Conservation (phyloP, 1,140 invertebrate species). For the Drosophila malerkotliana region DNA sequence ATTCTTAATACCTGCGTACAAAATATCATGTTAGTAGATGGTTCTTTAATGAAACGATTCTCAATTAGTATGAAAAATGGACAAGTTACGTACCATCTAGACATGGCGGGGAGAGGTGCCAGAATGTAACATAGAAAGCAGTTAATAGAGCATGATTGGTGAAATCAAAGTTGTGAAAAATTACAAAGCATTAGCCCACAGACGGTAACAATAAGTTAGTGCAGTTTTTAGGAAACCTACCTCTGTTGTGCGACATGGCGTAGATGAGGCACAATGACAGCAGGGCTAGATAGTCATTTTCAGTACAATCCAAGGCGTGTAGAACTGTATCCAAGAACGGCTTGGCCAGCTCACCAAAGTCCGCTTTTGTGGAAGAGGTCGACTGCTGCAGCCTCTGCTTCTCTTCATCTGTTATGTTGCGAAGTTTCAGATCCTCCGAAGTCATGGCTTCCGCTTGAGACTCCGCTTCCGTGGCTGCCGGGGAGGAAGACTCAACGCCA, state of each 20-base stretch:
- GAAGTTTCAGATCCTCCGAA: constrained; percentile 43
- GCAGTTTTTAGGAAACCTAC: no score
- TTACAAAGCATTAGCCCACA: constrained; percentile 35
- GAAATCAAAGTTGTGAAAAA: constrained; percentile 44
- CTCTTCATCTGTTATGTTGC: constrained; percentile 97
- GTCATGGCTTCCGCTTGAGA: constrained; percentile 22
- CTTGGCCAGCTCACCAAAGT: constrained; percentile 58
- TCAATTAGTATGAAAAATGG: constrained; percentile 49
- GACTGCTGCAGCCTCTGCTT: constrained; percentile 88
- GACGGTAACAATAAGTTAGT: constrained; percentile 3
- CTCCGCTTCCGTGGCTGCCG: constrained; percentile 36
- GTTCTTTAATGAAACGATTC: not conserved
- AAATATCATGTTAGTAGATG: not conserved
- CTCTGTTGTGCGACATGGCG: constrained; percentile 96
- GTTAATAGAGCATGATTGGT: constrained; percentile 54
- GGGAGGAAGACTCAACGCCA: constrained; percentile 43
- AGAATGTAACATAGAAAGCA: constrained; percentile 56
- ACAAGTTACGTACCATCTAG: constrained; percentile 73
- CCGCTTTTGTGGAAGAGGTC: constrained; percentile 47
- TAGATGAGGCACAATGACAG: constrained; percentile 97
- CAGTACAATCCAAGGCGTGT: constrained; percentile 91
- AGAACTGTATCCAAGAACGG: constrained; percentile 96
- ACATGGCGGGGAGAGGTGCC: constrained; percentile 41
- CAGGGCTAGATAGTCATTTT: constrained; percentile 97
- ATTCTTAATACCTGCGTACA: constrained; percentile 88